phyloP scores from a whole-genome alignment of 1,140 invertebrate species.

The Caenorhabditis briggsae region DNA sequence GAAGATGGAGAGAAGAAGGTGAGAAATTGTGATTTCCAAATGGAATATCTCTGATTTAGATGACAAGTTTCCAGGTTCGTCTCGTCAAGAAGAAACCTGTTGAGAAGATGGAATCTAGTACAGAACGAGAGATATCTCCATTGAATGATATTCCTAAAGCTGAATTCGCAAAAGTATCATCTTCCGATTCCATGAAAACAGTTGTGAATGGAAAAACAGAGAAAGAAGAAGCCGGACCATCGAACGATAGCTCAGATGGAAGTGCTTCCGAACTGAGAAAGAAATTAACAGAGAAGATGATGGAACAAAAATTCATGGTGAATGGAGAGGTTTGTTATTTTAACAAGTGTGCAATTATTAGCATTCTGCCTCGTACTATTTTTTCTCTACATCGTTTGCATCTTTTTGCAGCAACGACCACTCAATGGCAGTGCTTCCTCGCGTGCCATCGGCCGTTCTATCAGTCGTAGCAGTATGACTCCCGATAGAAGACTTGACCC shows the following conservation, averaged over 20 bases:
- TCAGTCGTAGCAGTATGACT: slow-evolving; percentile 49
- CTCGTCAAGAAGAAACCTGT: slow-evolving; percentile 48
- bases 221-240: slow-evolving; percentile 52
- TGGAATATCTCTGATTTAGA: slow-evolving; percentile 27
- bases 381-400: not conserved
- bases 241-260: slow-evolving; percentile 49
- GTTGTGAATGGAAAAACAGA: slow-evolving; percentile 22
- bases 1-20: slow-evolving; percentile 53
- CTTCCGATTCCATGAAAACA: slow-evolving; percentile 31
- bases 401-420: slow-evolving; percentile 30
- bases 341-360: not conserved
- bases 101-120: slow-evolving; percentile 43
- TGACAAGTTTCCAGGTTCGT: slow-evolving; percentile 27
- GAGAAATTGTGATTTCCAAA: not conserved
- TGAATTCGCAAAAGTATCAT: slow-evolving; percentile 20
- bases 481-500: slow-evolving; percentile 59
- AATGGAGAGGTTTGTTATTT: slow-evolving; percentile 57
- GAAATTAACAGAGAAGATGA: slow-evolving; percentile 59
- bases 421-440: slow-evolving; percentile 43
- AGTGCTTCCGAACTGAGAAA: slow-evolving; percentile 57
- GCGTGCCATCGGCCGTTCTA: slow-evolving; percentile 15
- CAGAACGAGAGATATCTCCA: slow-evolving; percentile 24
- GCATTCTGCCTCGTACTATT: not conserved
- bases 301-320: slow-evolving; percentile 57
- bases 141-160: slow-evolving; percentile 36